These are phyloP conservation scores for Ceyx cyanopectus DNA, from an alignment of 2,113 vertebrate genomes.

Conservation along the genomic window DNA sequence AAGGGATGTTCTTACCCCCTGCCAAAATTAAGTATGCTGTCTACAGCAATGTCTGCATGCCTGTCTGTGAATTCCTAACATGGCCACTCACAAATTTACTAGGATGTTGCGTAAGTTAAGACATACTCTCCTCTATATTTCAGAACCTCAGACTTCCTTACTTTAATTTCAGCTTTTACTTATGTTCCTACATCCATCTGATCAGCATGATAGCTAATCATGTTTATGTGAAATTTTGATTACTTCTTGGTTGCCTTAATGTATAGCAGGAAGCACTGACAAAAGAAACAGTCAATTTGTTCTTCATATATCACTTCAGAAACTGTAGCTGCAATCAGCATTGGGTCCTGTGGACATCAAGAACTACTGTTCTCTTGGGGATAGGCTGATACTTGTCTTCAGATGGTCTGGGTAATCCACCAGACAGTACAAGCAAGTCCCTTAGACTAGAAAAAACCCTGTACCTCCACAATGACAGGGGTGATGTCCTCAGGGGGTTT, in stretches of 20 bases:
- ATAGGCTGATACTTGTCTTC: background rate
- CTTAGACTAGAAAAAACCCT: background rate
- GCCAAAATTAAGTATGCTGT: background rate
- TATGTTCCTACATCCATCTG: background rate
- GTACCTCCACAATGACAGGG: background rate
- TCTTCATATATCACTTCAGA: background rate
- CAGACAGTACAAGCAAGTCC: background rate
- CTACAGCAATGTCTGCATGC: background rate
- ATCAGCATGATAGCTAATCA: background rate
- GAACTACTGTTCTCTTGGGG: background rate
- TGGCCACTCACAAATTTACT: background rate
- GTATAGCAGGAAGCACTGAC: background rate
- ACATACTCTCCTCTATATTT: background rate
- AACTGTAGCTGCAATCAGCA: background rate
- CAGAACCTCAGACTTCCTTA: background rate
- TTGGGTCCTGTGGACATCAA: background rate
- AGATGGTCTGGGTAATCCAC: background rate
- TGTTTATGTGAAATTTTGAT: background rate
- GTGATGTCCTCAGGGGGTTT: background rate
- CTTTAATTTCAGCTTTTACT: background rate
- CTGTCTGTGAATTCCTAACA: background rate
- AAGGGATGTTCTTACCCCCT: background rate
- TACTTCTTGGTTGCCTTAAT: background rate
- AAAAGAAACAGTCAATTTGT: background rate
- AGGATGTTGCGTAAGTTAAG: background rate